Evolutionary conservation across 1,140 invertebrate genomes (phyloP), one percentile per base, ranked within the genome.

Genomic region (Wiebesia pumilae): DNA sequence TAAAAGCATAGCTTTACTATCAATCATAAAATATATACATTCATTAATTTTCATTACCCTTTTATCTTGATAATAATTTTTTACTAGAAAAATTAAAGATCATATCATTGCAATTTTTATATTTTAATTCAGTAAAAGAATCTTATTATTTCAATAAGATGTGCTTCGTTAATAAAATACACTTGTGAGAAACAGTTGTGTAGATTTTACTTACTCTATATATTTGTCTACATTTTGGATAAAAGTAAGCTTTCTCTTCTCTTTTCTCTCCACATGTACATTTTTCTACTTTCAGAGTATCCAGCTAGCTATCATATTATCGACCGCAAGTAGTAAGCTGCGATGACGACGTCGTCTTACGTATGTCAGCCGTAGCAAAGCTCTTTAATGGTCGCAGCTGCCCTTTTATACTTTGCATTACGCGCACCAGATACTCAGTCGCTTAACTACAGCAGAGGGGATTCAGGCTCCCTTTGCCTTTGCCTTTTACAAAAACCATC

Each of bases 301-400:
- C 54, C 21, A n/a, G 30, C 35, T 54, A 35, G 19, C 78, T 19
- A 80, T 80, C 24, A 21, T 27, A 40, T 65, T 80, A 80, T 80
- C 33, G 51, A 80, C 78, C 54, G 33, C 54, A 62, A 62, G 24
- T 30, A 62, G 33, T 6, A 58, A 27, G 27, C 54, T 33, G 16
- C 54, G 54, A 24, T 7, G 24, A 30, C 16, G 35, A 14, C 54
- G 54, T 62, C 78, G 77, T 33, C 54, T 35, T 62, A 62, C 33
- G 30, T 62, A 80, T 33, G 77, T 35, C 47, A 79, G 30, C 33
- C 54, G 24, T 51, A 33, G 77, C 14, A 54, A 78, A 78, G n/a
- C n/a, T 78, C n/a, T 62, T 80, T 80, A 80, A 62, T 62, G n/a
- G 19, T 35, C 51, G 30, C 33, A 58, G 54, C 78, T 62, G 47